Conservation (phyloP, 2,888 invertebrate species). For the Euproctis similis region DNA sequence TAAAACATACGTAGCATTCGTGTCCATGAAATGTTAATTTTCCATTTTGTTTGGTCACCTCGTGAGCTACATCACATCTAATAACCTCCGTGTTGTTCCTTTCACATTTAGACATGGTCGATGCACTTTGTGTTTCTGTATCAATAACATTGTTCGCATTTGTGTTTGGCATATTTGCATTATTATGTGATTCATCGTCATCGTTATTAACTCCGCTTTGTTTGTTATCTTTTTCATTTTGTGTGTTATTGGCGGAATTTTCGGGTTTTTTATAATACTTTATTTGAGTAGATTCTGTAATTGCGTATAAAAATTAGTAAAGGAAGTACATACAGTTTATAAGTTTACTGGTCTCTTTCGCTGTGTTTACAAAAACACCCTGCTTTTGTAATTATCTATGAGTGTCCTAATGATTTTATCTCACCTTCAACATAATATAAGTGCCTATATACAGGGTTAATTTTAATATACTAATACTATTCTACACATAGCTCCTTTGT, state of each 20-base stretch:
- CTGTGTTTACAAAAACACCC: too few relatives aligned
- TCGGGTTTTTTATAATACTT: constrained; percentile 16
- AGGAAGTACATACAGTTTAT: too few relatives aligned
- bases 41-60: constrained; percentile 9
- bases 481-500: too few relatives aligned
- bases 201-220: background rate
- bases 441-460: too few relatives aligned
- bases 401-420: too few relatives aligned
- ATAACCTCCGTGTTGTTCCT: background rate
- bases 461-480: too few relatives aligned
- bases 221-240: background rate
- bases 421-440: too few relatives aligned
- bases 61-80: constrained; percentile 3
- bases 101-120: background rate
- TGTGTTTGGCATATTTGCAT: background rate
- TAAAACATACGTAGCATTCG: constrained; percentile 59
- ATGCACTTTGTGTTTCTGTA: background rate
- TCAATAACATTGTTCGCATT: background rate
- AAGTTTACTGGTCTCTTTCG: too few relatives aligned
- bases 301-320: background rate
- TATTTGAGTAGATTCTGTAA: constrained; percentile 14
- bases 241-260: background rate
- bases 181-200: constrained; percentile 1
- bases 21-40: constrained; percentile 39
- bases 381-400: too few relatives aligned